A percentile compares a stretch with the other conserved stretches of the same genome.
Evolutionary conservation across 2,888 invertebrate genomes (phyloP).

Genomic region (Itoplectis maculator): DNA sequence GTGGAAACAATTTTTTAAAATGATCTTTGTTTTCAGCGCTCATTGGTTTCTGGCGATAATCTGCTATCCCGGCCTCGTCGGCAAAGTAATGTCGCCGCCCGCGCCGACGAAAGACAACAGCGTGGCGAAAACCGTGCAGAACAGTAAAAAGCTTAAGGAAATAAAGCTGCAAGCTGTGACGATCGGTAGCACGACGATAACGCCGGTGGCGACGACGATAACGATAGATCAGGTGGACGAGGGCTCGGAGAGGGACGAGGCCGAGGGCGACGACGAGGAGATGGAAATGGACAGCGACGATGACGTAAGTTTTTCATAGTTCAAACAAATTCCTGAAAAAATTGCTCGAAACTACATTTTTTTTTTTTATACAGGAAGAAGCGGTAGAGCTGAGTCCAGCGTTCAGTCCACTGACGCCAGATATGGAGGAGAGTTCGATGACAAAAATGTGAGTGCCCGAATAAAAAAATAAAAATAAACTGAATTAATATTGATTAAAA

Average conservation of each 20-base stretch:
- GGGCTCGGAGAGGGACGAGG: constrained; percentile 91
- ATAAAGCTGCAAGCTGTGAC: constrained; percentile 86
- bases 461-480: constrained; percentile 3
- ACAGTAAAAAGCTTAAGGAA: constrained; percentile 82
- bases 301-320: constrained; percentile 70
- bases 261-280: constrained; percentile 93
- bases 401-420: constrained; percentile 54
- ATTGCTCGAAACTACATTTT: neutral
- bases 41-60: constrained; percentile 99
- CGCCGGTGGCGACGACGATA: constrained; percentile 83
- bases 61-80: constrained; percentile 95
- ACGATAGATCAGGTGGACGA: constrained; percentile 89
- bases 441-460: constrained; percentile 60
- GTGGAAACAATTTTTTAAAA: too few species aligned
- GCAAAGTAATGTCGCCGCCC: constrained; percentile 87
- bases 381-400: constrained; percentile 58
- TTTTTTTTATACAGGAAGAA: constrained; percentile 75
- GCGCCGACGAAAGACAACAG: constrained; percentile 86
- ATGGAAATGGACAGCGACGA: constrained; percentile 85
- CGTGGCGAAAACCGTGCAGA: constrained; percentile 72
- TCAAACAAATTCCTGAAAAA: neutral
- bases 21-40: constrained; percentile 86
- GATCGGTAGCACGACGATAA: constrained; percentile 90
- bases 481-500: constrained; percentile 7
- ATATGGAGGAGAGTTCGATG: constrained; percentile 70